phyloP scores from a whole-genome alignment of 2,797 vertebrate genomes.

The Pangasius larnaudii region DNA sequence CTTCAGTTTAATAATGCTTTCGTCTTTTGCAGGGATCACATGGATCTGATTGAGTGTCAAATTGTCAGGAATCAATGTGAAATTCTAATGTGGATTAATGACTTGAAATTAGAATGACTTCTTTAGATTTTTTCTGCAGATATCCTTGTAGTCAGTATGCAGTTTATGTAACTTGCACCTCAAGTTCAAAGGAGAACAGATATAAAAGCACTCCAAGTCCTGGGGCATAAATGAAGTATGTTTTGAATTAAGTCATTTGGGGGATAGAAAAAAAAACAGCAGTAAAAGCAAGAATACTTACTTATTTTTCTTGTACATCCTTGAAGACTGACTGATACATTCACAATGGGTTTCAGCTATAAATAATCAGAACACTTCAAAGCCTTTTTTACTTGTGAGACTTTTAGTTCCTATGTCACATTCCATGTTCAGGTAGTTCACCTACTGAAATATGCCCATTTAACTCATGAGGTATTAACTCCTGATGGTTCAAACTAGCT shows the following conservation, averaged over 20 bases:
- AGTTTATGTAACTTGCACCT: background rate
- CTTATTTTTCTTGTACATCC: slow-evolving; percentile 9
- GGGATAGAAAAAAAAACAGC: background rate
- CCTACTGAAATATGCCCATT: slow-evolving; percentile 46
- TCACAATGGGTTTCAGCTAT: background rate
- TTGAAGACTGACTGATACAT: slow-evolving; percentile 15
- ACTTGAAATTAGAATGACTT: background rate
- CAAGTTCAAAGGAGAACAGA: background rate
- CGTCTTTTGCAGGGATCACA: background rate
- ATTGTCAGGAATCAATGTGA: background rate
- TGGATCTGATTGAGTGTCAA: background rate
- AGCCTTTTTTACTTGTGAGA: slow-evolving; percentile 8
- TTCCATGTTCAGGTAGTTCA: slow-evolving; percentile 49
- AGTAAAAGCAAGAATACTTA: background rate
- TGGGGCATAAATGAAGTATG: slow-evolving; percentile 15
- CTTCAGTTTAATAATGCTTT: slow-evolving; percentile 1
- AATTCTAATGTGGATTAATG: slow-evolving; percentile 3
- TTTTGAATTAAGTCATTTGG: slow-evolving; percentile 15
- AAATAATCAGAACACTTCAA: slow-evolving; percentile 25
- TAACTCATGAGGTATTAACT: slow-evolving; percentile 55
- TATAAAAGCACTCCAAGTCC: slow-evolving; percentile 6
- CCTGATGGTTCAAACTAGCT: slow-evolving; percentile 52
- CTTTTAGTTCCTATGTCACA: slow-evolving; percentile 22
- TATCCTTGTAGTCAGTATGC: background rate
- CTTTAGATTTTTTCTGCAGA: background rate